Percentiles rank a stretch among this genome's conserved stretches.
Conservation (phyloP, 2,113 vertebrate species). For the Corythaixoides concolor region DNA sequence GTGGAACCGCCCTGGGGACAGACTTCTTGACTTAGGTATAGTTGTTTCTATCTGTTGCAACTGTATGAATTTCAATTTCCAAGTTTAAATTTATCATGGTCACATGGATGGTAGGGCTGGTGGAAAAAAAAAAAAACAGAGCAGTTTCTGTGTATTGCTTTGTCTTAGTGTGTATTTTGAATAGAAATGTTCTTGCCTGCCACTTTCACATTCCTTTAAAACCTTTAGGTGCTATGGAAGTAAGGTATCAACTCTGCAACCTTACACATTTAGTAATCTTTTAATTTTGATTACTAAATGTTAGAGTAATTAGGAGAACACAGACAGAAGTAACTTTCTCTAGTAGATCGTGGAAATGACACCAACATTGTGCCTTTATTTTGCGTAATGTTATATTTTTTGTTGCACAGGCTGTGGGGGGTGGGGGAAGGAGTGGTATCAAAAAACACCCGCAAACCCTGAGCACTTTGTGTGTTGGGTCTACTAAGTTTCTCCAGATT, state of each 20-base stretch:
- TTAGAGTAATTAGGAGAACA: background rate
- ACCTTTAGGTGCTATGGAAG: background rate
- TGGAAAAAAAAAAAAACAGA: background rate
- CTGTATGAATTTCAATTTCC: background rate
- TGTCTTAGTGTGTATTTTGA: background rate
- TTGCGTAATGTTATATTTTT: rapidly evolving
- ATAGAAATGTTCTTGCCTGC: background rate
- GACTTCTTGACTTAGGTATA: slow-evolving; percentile 80
- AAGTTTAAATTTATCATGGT: background rate
- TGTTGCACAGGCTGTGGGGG: background rate
- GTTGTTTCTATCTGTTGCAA: background rate
- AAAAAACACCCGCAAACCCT: background rate
- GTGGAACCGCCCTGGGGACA: slow-evolving; percentile 83
- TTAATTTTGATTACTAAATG: background rate
- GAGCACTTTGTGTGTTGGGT: background rate
- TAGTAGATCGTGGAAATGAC: background rate
- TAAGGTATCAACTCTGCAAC: background rate
- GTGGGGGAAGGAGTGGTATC: background rate
- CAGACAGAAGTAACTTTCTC: background rate
- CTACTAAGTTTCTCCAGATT: background rate
- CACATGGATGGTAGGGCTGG: background rate
- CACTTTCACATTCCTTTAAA: background rate
- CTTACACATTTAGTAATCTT: background rate
- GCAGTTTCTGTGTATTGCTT: background rate
- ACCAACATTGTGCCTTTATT: background rate